Evolutionary conservation across 2,888 invertebrate genomes (phyloP), one percentile per base, ranked within the genome.

Genomic region (Piscicola geometra): DNA sequence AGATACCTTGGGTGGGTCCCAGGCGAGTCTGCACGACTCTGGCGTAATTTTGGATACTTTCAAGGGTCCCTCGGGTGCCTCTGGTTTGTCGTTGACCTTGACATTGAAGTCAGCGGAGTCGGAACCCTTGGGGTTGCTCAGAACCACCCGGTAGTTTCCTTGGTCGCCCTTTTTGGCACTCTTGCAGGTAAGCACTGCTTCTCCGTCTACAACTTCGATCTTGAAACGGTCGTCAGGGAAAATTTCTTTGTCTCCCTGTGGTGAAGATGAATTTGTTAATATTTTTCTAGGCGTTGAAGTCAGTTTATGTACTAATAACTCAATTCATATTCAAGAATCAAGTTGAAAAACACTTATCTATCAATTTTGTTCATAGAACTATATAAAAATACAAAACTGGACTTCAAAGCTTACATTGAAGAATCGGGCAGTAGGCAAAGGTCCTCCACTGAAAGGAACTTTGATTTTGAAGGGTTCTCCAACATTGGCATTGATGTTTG

Each of bases 401-500:
- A n/a, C n/a, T n/a, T n/a, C n/a, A n/a, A n/a, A n/a, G n/a, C 84
- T 83, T 83, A 92, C 84, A 78, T 94, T 90, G 76, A 90, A 89
- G 96, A 96, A 97, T n/a, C 90, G 88, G 75, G 93, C 92, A 86
- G 90, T 81, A 9, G 85, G 84, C 32, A 82, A 80, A 33, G 84
- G 98, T 84, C 92, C 92, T 79, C 92, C 93, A 80, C 91, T 91
- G 86, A 92, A 99, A 36, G 99, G 99, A 72, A 99, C 95, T 32
- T 93, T 93, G 81, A 98, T 93, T 81, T 92, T 93, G 86, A 97
- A 94, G 84, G 94, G 93, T 86, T 97, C 94, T 36, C 96, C 96
- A 76, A 94, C 95, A 82, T 94, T 93, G 28, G 95, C 95, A 21
- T 93, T 91, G 89, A 97, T 93, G 83, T 97, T 95, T 83, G 91